Evolutionary conservation across 2,113 vertebrate species (phyloP).

Genomic region (Todiramphus saurophagus): DNA sequence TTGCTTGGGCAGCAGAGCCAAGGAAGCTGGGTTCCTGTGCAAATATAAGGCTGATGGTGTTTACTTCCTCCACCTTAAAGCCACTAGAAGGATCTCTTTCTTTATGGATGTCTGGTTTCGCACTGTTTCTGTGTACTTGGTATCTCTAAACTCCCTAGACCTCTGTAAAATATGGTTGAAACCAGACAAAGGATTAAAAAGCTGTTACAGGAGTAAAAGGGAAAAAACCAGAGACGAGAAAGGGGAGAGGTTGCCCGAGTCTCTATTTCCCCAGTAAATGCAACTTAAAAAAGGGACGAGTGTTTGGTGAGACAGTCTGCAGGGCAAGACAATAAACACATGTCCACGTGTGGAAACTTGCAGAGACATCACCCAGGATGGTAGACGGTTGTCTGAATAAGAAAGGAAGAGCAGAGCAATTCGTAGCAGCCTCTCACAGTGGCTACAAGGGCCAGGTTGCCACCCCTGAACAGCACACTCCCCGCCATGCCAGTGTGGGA

Average conservation of each 20-base stretch:
- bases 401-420: not conserved
- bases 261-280: not conserved
- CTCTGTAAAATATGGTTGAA: not conserved
- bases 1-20: not conserved
- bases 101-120: not conserved
- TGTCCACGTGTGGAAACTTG: not conserved
- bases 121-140: not conserved
- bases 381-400: not conserved
- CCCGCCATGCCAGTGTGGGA: rapidly evolving
- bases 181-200: not conserved
- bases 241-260: not conserved
- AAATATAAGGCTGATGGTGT: not conserved
- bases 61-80: not conserved
- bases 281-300: not conserved
- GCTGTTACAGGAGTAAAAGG: not conserved
- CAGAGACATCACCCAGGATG: not conserved
- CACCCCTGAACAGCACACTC: not conserved
- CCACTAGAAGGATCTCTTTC: not conserved
- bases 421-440: not conserved
- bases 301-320: not conserved
- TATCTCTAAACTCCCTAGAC: not conserved
- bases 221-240: not conserved
- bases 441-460: not conserved
- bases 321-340: not conserved
- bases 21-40: not conserved